phyloP scores from a whole-genome alignment of 1,140 invertebrate species.

The Musca vetustissima region DNA sequence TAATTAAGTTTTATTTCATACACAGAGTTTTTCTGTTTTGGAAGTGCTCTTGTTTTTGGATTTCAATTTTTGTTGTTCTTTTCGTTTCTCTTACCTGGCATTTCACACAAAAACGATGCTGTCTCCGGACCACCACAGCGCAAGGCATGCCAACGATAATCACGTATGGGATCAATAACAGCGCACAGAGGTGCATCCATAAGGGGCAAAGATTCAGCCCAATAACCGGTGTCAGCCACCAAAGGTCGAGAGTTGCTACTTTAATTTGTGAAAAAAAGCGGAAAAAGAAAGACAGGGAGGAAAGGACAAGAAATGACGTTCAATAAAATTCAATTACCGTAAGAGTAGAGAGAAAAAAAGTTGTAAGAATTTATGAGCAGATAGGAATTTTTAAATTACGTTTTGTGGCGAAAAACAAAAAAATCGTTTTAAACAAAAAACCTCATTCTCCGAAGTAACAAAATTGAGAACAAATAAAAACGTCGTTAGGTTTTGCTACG shows the following conservation, averaged over 20 bases:
- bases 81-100: constrained; percentile 63
- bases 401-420: too few relatives aligned
- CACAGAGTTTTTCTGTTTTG: too few relatives aligned
- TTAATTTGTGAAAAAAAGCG: constrained; percentile 1
- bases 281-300: background rate
- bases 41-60: background rate
- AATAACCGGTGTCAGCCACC: constrained; percentile 65
- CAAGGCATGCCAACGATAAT: constrained; percentile 71
- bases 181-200: constrained; percentile 64
- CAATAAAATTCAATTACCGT: background rate
- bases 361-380: background rate
- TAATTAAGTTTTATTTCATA: constrained; percentile 13
- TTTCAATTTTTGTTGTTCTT: background rate
- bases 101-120: constrained; percentile 73
- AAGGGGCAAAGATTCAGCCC: constrained; percentile 61
- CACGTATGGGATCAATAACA: constrained; percentile 67
- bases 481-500: too few relatives aligned
- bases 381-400: background rate
- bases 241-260: constrained; percentile 58
- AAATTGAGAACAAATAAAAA: too few relatives aligned
- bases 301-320: too few relatives aligned
- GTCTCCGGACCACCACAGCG: constrained; percentile 72
- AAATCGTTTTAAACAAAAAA: too few relatives aligned
- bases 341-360: background rate
- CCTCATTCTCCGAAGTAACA: too few relatives aligned